Base-by-base conservation (phyloP, 23 tunicate species). In the Phallusia fumigata region DNA sequence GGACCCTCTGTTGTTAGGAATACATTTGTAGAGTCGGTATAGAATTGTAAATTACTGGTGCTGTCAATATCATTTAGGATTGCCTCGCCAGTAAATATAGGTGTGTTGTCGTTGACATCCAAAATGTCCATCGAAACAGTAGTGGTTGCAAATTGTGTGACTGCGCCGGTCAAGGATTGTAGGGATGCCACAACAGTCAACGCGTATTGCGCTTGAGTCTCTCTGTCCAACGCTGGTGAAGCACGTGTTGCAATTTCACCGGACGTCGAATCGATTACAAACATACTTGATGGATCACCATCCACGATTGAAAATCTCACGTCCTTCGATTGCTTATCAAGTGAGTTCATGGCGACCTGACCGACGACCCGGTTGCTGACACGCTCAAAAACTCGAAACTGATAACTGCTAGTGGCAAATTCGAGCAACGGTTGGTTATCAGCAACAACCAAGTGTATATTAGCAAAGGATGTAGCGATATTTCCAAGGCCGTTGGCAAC, bases 61-160 rank as follows among this genome's bases (percentile, higher is more conserved):
- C 69, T 58, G 69, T 58, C 69, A 21, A 58, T 58, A 24, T 1
- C 69, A 24, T 58, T 58, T 58, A 22, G 26, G 3, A 58, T 16
- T 24, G 69, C 69, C 11, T 21, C 33, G 47, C 53, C 58, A 1
- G 35, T 31, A 32, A 91, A 83, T 6, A 0, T 1, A 0, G 98
- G 98, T 8, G n/a, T 30, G 51, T 93, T 88, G 85, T 93, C 93
- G 65, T 93, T 93, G 19, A 78, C 76, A 65, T 93, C 92, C 19
- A 47, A 35, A 19, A 93, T 84, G 31, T 35, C 45, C 11, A 92
- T 80, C 15, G 51, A 8, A 19, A 80, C 36, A 26, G 35, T 49
- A 33, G 78, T 34, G 32, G 75, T 31, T 12, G 80, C n/a, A 52
- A 76, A 86, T 5, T 32, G 31, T 22, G 65, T 21, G n/a, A 74